Evolutionary conservation across 1,140 invertebrate genomes (phyloP), one percentile per base, ranked within the genome.

Genomic region (Hyles euphorbiae): DNA sequence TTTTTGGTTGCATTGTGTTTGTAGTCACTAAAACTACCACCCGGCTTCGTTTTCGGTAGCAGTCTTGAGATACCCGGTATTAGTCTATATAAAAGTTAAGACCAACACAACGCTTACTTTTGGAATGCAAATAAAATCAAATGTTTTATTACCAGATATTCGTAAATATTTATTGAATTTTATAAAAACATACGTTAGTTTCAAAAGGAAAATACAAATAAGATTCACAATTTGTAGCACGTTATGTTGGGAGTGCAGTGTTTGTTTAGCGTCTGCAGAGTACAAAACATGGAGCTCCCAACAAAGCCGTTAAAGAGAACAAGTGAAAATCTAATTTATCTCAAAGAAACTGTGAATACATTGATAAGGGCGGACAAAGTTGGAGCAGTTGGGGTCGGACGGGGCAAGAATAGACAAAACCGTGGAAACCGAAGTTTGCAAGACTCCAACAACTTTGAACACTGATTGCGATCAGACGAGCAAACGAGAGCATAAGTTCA

Each of bases 251-350:
- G 22, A 22, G 22, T 22, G 22, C 22, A 56, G 8, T 40, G 36
- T 5, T 40, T 40, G 36, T 40, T 40, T 45, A 44, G 44, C 43
- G 36, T 40, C 8, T 40, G 4, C 5, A 40, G 4, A 40, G 36
- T 40, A 40, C 9, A 55, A 40, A 40, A 40, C 36, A 40, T 40
- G 36, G 8, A 40, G 36, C 36, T 40, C 8, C 4, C 36, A 40
- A 40, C 55, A 57, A 40, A 57, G 48, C 36, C 47, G 44, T 58
- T 58, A 51, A 58, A 58, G 56, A 40, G 4, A 53, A 59, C 51
- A 47, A 59, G 32, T 36, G 51, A 12, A 51, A 56, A 56, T 61
- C 40, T 61, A 54, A 61, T 56, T 61, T 56, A 56, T 56, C 54
- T 56, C 44, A 22, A 40, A 56, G 59, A 54, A 56, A 61, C 36